A percentile compares a stretch with the other conserved stretches of the same genome.
Evolutionary conservation across 2,888 invertebrate genomes (phyloP).

Genomic region (Pedicia rivosa): DNA sequence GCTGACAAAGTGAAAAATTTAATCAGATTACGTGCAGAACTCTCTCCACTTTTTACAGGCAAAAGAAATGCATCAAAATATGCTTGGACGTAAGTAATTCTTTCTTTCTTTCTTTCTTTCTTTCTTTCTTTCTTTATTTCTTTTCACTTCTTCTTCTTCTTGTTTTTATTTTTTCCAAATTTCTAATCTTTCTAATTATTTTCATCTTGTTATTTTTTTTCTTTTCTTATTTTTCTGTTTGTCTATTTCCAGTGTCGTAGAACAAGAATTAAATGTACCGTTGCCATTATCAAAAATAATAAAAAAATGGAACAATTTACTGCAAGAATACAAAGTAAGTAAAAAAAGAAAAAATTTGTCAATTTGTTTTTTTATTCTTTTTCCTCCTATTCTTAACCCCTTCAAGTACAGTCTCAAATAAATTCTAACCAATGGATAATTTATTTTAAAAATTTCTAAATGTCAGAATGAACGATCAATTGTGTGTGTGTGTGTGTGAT

Average conservation of each 20-base stretch:
- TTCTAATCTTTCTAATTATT: too few species aligned
- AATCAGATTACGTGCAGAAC: slow-evolving; percentile 31
- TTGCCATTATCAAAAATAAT: slow-evolving; percentile 31
- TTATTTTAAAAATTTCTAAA: too few species aligned
- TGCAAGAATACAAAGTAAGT: slow-evolving; percentile 31
- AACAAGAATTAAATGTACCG: slow-evolving; percentile 30
- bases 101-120: slow-evolving; percentile 10
- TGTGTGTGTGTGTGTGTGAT: too few species aligned
- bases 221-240: too few species aligned
- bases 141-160: too few species aligned
- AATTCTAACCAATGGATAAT: too few species aligned
- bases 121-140: neutral
- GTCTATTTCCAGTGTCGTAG: slow-evolving; percentile 25
- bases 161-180: too few species aligned
- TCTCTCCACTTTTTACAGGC: slow-evolving; percentile 31
- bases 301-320: slow-evolving; percentile 32
- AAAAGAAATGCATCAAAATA: slow-evolving; percentile 33
- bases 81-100: slow-evolving; percentile 32
- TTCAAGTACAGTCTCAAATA: too few species aligned
- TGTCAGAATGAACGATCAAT: too few species aligned
- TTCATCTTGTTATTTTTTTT: too few species aligned
- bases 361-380: neutral
- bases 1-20: slow-evolving; percentile 32
- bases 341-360: too few species aligned
- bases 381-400: too few species aligned